Conservation (phyloP, 2,113 vertebrate species). For the Hipposideros armiger region DNA sequence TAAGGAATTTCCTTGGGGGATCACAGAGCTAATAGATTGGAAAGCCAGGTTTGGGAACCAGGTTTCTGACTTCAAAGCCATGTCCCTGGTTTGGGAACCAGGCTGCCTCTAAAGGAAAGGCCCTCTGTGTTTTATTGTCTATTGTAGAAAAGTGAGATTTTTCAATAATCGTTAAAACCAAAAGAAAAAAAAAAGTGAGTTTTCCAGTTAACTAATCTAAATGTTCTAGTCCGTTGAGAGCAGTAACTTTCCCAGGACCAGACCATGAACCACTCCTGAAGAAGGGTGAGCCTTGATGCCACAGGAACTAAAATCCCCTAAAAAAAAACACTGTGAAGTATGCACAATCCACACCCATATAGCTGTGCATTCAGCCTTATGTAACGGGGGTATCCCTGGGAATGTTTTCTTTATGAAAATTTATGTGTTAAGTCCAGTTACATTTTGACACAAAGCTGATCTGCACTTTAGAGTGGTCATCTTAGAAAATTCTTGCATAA, state of each 20-base stretch:
- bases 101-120: neutral
- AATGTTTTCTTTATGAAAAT: neutral
- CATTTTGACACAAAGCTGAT: neutral
- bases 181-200: neutral
- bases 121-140: neutral
- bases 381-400: neutral
- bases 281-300: neutral
- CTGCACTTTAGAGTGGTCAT: neutral
- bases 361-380: neutral
- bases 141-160: neutral
- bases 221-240: neutral
- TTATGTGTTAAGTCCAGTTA: neutral
- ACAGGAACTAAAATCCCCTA: neutral
- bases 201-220: neutral
- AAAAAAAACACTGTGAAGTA: neutral
- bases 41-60: neutral
- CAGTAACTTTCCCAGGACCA: neutral
- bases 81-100: neutral
- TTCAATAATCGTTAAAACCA: neutral
- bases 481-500: neutral
- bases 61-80: neutral
- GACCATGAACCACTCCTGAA: neutral
- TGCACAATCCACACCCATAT: rapidly evolving
- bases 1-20: neutral
- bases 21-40: neutral